Conservation (phyloP, 2,113 vertebrate species). For the Sapajus apella region DNA sequence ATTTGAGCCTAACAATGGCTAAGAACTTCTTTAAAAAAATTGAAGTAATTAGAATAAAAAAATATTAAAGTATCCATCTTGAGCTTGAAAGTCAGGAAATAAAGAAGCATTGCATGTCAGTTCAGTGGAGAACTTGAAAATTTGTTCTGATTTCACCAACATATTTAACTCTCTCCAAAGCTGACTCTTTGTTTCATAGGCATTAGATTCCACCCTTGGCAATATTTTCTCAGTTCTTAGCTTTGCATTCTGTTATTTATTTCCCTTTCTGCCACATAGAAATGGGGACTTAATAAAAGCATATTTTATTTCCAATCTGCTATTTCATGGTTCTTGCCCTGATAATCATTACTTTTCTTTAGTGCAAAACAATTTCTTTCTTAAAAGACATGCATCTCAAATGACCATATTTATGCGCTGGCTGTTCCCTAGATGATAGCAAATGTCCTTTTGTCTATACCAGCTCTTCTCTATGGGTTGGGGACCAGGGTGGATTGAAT, state of each 20-base stretch:
- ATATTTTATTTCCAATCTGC: constrained; percentile 72
- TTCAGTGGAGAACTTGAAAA: constrained; percentile 41
- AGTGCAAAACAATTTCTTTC: constrained; percentile 59
- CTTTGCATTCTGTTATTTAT: constrained; percentile 53
- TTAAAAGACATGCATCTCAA: constrained; percentile 37
- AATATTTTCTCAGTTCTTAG: constrained; percentile 20
- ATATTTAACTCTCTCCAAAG: constrained; percentile 43
- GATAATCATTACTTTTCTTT: constrained; percentile 68
- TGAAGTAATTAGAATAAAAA: constrained; percentile 42
- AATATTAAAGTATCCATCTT: constrained; percentile 37
- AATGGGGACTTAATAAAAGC: constrained; percentile 68
- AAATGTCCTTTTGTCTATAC: not conserved
- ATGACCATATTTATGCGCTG: constrained; percentile 41
- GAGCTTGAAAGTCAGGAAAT: constrained; percentile 58
- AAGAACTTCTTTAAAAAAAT: constrained; percentile 66
- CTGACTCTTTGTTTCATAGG: constrained; percentile 43
- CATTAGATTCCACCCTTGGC: constrained; percentile 33
- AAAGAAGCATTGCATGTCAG: not conserved
- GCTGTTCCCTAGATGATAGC: not conserved
- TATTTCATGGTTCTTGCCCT: constrained; percentile 68
- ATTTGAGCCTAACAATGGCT: constrained; percentile 62
- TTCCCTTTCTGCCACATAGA: constrained; percentile 49
- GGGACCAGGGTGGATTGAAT: constrained; percentile 29
- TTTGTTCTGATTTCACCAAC: constrained; percentile 49
- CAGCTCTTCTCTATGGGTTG: not conserved